Base-by-base conservation (phyloP, 2,797 vertebrate genomes). In the Ctenosaura bakeri region DNA sequence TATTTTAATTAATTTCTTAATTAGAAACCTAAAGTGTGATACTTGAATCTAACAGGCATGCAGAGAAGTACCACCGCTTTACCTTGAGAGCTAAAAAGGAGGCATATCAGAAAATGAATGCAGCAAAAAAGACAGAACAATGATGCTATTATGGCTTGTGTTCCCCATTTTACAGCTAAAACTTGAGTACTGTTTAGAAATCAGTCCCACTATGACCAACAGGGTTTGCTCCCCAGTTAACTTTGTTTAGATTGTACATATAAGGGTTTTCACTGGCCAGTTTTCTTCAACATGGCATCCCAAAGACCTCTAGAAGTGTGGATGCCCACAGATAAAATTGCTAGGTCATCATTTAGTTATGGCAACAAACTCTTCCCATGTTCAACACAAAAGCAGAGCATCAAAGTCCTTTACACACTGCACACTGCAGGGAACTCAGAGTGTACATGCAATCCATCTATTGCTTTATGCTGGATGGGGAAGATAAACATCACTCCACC, bases 1-100 rank as follows among this genome's bases (percentile, higher is more conserved):
- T 95, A 94, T 95, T 96, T 97, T 96, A 97, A 96, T 97, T 96
- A 96, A 95, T 95, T 97, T 95, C 94, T 96, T 95, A 94, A 97
- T 95, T 94, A 90, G 74, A 92, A 94, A 88, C 64, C 86, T 84
- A 69, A 96, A 96, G 88, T 94, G 90, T 90, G 80, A 79, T 94
- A 90, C 93, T 85, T 93, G 89, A 95, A 94, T 86, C 87, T 96
- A 95, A 94, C 83, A 94, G n/a, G 87, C 92, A 86, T 92, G 88
- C 93, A 96, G 85, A 92, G 91, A 64, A 35, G 95, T 94, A 94
- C 87, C 93, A 90, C 85, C 88, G 90, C 91, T 88, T 90, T 85
- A 89, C 86, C 86, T 90, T 92, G 81, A 64, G 89, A 90, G 93
- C 64, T 91, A 92, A 93, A 88, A 90, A 93, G 5, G 1, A 92